A percentile compares a stretch with the other conserved stretches of the same genome.
phyloP scores from a whole-genome alignment of 2,888 invertebrate genomes.

The Eutolmus rufibarbis region DNA sequence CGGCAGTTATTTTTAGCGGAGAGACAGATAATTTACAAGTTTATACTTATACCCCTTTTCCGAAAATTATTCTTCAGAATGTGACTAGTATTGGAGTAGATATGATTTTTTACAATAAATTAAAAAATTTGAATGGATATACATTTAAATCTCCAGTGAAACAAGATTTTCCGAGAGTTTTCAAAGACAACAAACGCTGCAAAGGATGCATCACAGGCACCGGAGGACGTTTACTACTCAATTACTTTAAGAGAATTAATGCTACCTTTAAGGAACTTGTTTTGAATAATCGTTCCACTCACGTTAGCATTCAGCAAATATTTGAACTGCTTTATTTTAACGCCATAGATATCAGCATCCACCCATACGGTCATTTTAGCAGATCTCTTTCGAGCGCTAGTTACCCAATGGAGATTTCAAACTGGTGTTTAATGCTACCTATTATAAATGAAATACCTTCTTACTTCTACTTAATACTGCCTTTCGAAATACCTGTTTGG shows the following conservation, averaged over 20 bases:
- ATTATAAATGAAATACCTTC: slow-evolving; percentile 1
- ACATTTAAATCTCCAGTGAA: slow-evolving; percentile 10
- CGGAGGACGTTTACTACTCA: neutral
- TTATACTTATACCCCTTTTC: slow-evolving; percentile 11
- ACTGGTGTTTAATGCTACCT: slow-evolving; percentile 31
- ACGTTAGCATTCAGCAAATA: neutral
- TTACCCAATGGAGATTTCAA: neutral
- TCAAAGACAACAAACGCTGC: neutral
- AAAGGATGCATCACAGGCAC: neutral
- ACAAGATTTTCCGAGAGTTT: slow-evolving; percentile 8
- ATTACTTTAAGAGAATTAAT: neutral
- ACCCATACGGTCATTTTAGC: slow-evolving; percentile 18
- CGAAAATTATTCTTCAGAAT: neutral
- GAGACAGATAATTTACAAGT: neutral
- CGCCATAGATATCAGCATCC: slow-evolving; percentile 12
- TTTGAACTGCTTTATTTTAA: neutral
- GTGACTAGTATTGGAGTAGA: neutral
- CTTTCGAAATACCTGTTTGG: slow-evolving; percentile 4
- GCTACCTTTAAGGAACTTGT: neutral
- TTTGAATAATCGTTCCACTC: neutral
- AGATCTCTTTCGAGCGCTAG: neutral
- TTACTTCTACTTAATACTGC: neutral
- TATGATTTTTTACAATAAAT: neutral
- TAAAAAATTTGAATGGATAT: slow-evolving; percentile 13
- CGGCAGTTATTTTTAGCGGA: neutral